Conservation (phyloP, 2,113 vertebrate species). For the Tragelaphus imberbis region DNA sequence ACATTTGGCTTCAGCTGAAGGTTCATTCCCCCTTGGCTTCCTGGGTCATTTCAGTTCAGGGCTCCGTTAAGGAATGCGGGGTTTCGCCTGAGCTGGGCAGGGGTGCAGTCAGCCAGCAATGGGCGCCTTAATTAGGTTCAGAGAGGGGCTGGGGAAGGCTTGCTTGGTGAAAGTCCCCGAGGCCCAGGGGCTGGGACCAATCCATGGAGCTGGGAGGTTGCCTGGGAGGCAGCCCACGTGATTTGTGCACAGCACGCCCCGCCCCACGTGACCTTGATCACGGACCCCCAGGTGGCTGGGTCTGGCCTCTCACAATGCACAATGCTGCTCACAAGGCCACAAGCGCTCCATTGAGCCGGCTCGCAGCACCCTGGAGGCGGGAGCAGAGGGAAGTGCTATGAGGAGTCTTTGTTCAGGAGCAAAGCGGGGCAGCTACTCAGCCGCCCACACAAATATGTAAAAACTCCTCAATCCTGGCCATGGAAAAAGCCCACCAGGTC, state of each 20-base stretch:
- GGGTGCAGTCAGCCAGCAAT: neutral
- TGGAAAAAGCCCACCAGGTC: neutral
- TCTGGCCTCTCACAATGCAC: conserved; percentile 64
- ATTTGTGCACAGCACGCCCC: rapidly evolving
- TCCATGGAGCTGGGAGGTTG: neutral
- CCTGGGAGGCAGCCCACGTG: rapidly evolving
- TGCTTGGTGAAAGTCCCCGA: neutral
- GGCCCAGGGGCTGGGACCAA: neutral
- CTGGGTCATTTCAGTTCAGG: neutral
- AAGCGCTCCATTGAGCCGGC: conserved; percentile 52
- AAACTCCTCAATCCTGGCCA: conserved; percentile 46
- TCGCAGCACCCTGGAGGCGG: conserved; percentile 12
- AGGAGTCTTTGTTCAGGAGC: conserved; percentile 76
- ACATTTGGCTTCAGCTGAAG: neutral
- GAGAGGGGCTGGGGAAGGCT: neutral
- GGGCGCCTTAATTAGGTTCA: neutral
- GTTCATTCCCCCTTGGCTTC: neutral
- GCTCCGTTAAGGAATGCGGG: neutral
- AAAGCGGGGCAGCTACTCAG: conserved; percentile 62
- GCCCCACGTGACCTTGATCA: neutral
- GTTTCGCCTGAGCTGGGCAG: neutral
- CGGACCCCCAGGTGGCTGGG: neutral
- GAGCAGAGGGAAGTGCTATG: conserved; percentile 55
- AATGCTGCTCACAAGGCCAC: conserved; percentile 36
- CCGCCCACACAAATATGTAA: conserved; percentile 77